Percentiles rank a stretch among this genome's conserved stretches.
phyloP scores from a whole-genome alignment of 2,113 vertebrate species.

The Terrapene triunguis region DNA sequence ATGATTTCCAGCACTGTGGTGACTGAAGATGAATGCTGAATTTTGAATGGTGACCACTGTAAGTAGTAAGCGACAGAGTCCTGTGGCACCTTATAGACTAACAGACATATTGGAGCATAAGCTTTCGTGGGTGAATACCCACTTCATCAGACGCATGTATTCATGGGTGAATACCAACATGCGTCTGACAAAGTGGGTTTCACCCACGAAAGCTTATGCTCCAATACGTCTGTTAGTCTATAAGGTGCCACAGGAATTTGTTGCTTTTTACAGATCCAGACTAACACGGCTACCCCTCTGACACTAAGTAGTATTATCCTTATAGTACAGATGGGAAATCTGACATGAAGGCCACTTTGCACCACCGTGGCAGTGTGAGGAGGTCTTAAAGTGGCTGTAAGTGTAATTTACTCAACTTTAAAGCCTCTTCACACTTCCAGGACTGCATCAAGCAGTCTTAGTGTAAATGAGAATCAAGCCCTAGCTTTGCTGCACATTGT shows the following conservation, averaged over 20 bases:
- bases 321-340: not conserved
- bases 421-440: not conserved
- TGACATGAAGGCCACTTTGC: not conserved
- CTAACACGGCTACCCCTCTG: too few relatives aligned
- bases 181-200: too few relatives aligned
- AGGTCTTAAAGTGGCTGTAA: not conserved
- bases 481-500: not conserved
- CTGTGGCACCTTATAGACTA: too few relatives aligned
- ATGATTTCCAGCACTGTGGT: not conserved
- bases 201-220: too few relatives aligned
- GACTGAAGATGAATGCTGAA: not conserved
- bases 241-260: too few relatives aligned
- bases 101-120: too few relatives aligned
- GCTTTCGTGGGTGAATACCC: too few relatives aligned
- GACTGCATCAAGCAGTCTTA: not conserved
- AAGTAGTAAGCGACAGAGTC: not conserved
- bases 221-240: too few relatives aligned
- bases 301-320: not conserved
- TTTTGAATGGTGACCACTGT: constrained; percentile 17
- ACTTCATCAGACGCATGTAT: too few relatives aligned
- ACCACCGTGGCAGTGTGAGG: not conserved
- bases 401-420: not conserved
- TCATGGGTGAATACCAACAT: too few relatives aligned
- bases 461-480: not conserved
- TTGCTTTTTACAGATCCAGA: too few relatives aligned